Base-by-base conservation (phyloP, 2,113 vertebrate species). In the Beaufortia kweichowensis region DNA sequence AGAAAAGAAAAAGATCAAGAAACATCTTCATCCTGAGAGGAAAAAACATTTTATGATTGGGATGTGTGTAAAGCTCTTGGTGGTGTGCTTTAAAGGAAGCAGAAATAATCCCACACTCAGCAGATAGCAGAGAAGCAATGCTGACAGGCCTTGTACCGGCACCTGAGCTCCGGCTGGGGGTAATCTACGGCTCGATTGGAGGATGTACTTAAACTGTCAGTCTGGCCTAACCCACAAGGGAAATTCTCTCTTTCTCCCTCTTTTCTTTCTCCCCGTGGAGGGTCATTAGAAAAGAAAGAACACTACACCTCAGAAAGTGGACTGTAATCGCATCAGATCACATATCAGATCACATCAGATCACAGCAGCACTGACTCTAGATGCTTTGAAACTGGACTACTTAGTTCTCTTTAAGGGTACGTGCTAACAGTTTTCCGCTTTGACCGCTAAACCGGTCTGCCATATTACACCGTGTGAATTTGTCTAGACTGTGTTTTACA, bases 161-260 rank as follows among this genome's bases (percentile, higher is more conserved):
- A 74, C 57, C 35, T 74, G 39, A 74, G 39, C 19, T 61, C 57
- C 28, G 56, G 70, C 56, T 71, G 6, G 43, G 46, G 29, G 28
- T 78, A 60, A 78, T 75, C 72, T 57, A 23, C 23, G 31, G 46
- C 61, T 78, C 68, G 61, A 63, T 39, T 78, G 77, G 56, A 69
- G 57, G 76, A 60, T 61, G 65, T 50, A 68, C 50, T 55, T 80
- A 69, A 72, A 59, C 61, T 79, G 74, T 79, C 57, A 41, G 50
- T 62, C 70, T 35, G 46, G 10, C 39, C 29, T 19, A 55, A 50
- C 48, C 77, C 57, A 72, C 46, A n/a, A 28, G 23, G 72, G 67
- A 62, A 74, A 61, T 74, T 74, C 56, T 74, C 26, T 57, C 31
- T 46, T 74, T 74, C 71, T 74, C 39, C 39, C 39, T 61, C n/a